Evolutionary conservation across 2,888 invertebrate species (phyloP).

Genomic region (Drosophila mettleri): DNA sequence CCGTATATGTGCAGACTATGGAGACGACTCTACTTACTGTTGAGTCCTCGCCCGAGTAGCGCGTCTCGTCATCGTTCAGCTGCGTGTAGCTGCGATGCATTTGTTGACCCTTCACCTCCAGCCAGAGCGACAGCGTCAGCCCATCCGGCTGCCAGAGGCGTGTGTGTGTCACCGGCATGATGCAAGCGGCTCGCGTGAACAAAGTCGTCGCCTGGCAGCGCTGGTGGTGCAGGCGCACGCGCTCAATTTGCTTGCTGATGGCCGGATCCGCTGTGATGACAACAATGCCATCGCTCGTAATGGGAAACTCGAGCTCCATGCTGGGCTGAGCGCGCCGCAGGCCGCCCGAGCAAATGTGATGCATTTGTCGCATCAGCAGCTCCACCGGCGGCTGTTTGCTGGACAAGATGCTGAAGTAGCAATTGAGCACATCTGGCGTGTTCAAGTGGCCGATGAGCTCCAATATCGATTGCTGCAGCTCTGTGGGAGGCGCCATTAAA

Average conservation of each 20-base stretch:
- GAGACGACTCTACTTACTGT: constrained; percentile 55
- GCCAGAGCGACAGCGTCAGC: constrained; percentile 83
- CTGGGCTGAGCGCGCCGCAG: constrained; percentile 81
- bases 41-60: constrained; percentile 75
- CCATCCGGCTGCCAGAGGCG: constrained; percentile 83
- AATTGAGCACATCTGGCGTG: constrained; percentile 85
- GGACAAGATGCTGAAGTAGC: constrained; percentile 87
- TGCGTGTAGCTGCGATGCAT: constrained; percentile 75
- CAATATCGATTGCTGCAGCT: constrained; percentile 88
- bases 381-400: constrained; percentile 86
- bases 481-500: constrained; percentile 80
- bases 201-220: constrained; percentile 78
- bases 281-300: constrained; percentile 79
- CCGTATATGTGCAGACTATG: accelerated
- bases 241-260: constrained; percentile 80
- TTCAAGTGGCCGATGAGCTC: constrained; percentile 87
- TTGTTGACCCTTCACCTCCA: constrained; percentile 78
- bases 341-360: constrained; percentile 80
- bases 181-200: constrained; percentile 82
- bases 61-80: constrained; percentile 80
- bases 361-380: constrained; percentile 87
- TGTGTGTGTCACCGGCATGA: constrained; percentile 82
- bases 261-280: constrained; percentile 76
- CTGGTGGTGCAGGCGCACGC: constrained; percentile 82
- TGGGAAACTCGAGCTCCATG: constrained; percentile 83